Evolutionary conservation across 2,888 invertebrate species (phyloP).

Genomic region (Allolobophora icterica): DNA sequence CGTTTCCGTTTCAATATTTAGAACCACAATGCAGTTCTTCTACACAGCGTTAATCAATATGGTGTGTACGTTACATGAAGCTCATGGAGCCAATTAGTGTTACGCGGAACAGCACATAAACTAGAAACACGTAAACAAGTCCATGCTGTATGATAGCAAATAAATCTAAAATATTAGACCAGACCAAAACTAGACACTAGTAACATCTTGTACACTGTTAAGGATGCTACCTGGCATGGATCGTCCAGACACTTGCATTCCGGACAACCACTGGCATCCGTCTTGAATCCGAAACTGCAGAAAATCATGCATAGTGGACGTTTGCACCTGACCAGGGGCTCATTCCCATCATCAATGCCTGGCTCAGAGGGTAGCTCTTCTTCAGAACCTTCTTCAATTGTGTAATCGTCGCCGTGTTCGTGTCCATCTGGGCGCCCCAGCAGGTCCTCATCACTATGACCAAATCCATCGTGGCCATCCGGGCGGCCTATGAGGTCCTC

Average conservation of each 20-base stretch:
- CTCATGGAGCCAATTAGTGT: too few species aligned
- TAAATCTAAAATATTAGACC: too few species aligned
- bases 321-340: constrained; percentile 39
- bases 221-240: constrained; percentile 34
- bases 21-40: too few species aligned
- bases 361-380: background rate
- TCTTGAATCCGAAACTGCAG: constrained; percentile 33
- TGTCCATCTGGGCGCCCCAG: constrained; percentile 33
- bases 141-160: too few species aligned
- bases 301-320: constrained; percentile 32
- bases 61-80: too few species aligned
- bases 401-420: too few species aligned
- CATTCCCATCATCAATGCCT: background rate
- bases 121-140: too few species aligned
- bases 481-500: background rate
- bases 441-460: background rate
- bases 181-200: too few species aligned
- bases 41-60: too few species aligned
- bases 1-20: too few species aligned
- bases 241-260: constrained; percentile 38
- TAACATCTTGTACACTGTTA: too few species aligned
- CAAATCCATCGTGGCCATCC: constrained; percentile 27
- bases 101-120: too few species aligned
- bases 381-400: background rate
- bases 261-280: constrained; percentile 35